These are phyloP conservation scores for Himalopsyche japonica DNA, from an alignment of 2,888 invertebrate species.

Conservation along the genomic window DNA sequence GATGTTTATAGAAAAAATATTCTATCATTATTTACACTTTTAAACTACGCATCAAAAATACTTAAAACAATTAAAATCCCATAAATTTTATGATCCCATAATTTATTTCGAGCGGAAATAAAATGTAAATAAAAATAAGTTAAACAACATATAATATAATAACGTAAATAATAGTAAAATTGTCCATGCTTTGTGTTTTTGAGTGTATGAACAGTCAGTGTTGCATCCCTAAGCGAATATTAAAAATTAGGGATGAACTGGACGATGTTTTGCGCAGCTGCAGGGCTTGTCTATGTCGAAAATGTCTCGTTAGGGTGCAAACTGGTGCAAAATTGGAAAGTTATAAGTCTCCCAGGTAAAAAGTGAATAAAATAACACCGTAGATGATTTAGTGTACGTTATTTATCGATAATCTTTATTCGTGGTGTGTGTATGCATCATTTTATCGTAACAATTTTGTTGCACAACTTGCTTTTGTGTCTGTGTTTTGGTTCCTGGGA, in stretches of 20 bases:
- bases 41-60: too few species aligned
- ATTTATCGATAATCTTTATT: background rate
- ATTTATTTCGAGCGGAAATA: too few species aligned
- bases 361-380: conserved; percentile 5
- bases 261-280: conserved; percentile 8
- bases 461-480: background rate
- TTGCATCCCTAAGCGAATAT: too few species aligned
- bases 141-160: too few species aligned
- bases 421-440: background rate
- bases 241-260: background rate
- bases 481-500: background rate
- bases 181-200: too few species aligned
- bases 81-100: too few species aligned
- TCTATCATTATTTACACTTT: too few species aligned
- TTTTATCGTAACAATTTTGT: background rate
- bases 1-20: too few species aligned
- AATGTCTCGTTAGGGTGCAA: conserved; percentile 14
- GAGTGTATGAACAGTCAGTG: too few species aligned
- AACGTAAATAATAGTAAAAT: too few species aligned
- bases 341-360: background rate
- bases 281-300: conserved; percentile 13
- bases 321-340: background rate
- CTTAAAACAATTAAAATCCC: too few species aligned
- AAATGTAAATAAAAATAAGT: too few species aligned
- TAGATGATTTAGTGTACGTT: background rate